These are phyloP conservation scores for Aplocera efformata DNA, from an alignment of 2,888 invertebrate species.

Conservation along the genomic window DNA sequence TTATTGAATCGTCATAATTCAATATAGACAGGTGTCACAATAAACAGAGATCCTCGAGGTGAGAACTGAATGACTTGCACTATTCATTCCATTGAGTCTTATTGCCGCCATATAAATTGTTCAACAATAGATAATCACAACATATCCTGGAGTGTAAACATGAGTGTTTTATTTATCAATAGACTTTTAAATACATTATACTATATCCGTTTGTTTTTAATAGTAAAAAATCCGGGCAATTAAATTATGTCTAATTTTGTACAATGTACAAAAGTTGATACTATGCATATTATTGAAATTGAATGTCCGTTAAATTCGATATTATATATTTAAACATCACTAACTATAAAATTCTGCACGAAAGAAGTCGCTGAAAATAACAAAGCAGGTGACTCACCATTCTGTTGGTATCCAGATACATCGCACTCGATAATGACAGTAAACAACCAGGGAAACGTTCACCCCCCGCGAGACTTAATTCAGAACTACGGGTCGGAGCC, in stretches of 20 bases:
- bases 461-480: slow-evolving; percentile 40
- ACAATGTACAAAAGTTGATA: too few species aligned
- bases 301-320: too few species aligned
- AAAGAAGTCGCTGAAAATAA: slow-evolving; percentile 19
- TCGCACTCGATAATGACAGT: slow-evolving; percentile 44
- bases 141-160: slow-evolving; percentile 30
- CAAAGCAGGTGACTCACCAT: slow-evolving; percentile 45
- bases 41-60: slow-evolving; percentile 25
- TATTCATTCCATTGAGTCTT: slow-evolving; percentile 31
- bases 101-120: slow-evolving; percentile 35
- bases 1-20: slow-evolving; percentile 2
- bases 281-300: too few species aligned
- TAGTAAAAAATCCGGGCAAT: too few species aligned
- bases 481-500: slow-evolving; percentile 42
- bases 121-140: slow-evolving; percentile 41
- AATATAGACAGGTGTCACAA: slow-evolving; percentile 38
- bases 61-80: slow-evolving; percentile 37
- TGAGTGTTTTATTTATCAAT: not conserved
- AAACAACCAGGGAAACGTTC: slow-evolving; percentile 40
- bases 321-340: too few species aligned
- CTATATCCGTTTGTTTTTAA: too few species aligned
- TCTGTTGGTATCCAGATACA: slow-evolving; percentile 50
- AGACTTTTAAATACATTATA: too few species aligned
- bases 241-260: too few species aligned
- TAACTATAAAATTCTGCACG: slow-evolving; percentile 2